phyloP scores from a whole-genome alignment of 1,140 invertebrate genomes.

The Apocrypta bakeri region DNA sequence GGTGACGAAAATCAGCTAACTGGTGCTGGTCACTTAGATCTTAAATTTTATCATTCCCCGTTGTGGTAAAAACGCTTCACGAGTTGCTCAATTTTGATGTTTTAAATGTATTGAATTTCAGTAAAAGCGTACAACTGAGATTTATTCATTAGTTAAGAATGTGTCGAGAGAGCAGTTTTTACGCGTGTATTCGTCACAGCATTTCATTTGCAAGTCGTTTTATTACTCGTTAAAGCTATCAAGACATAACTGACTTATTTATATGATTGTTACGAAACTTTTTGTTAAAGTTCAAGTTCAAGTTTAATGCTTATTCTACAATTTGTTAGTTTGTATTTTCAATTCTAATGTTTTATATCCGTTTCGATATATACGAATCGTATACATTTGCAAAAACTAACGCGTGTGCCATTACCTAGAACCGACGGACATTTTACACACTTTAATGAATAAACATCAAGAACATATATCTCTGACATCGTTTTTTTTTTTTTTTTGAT shows the following conservation, averaged over 20 bases:
- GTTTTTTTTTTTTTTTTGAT: too few species aligned
- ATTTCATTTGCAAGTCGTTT: too few species aligned
- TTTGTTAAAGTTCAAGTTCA: not conserved
- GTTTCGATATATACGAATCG: not conserved
- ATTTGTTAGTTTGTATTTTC: not conserved
- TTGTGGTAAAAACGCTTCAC: constrained; percentile 64
- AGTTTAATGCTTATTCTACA: not conserved
- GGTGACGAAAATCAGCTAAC: constrained; percentile 33
- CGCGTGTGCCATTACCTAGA: not conserved
- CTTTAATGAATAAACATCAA: not conserved
- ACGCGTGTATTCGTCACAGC: too few species aligned
- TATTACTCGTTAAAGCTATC: not conserved
- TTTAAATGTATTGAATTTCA: constrained; percentile 6
- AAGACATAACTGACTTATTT: not conserved
- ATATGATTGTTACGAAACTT: not conserved
- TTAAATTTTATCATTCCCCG: constrained; percentile 73
- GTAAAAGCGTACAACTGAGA: not conserved
- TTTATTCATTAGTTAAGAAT: not conserved
- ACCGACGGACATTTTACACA: not conserved
- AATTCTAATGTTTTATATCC: not conserved
- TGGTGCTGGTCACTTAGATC: constrained; percentile 63
- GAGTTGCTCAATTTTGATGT: not conserved
- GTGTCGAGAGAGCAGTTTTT: not conserved
- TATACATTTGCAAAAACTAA: not conserved
- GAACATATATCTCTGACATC: not conserved